These are phyloP conservation scores for Petrocephalus microphthalmus DNA, from an alignment of 2,113 vertebrate genomes.

Conservation along the genomic window DNA sequence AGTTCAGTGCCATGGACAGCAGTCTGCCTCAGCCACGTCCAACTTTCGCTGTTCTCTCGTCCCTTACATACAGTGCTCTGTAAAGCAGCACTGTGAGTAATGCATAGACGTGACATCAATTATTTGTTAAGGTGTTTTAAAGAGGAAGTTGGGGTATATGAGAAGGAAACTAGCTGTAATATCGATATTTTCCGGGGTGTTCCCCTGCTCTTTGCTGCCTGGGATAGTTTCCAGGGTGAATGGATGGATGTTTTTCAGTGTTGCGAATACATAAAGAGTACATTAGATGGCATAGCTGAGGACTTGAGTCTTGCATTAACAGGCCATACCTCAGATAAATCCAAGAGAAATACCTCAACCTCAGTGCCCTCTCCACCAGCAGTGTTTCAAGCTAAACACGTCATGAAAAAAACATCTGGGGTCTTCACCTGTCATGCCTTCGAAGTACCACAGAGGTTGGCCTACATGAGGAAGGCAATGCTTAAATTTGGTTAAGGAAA, in stretches of 20 bases:
- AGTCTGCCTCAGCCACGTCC: background rate
- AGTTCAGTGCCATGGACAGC: background rate
- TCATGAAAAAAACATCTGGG: background rate
- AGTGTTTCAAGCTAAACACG: background rate
- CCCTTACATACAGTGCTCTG: background rate
- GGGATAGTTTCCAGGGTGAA: background rate
- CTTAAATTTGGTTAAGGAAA: background rate
- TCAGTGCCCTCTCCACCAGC: background rate
- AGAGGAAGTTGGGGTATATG: background rate
- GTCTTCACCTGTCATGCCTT: background rate
- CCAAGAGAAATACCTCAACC: background rate
- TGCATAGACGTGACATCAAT: background rate
- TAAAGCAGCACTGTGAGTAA: background rate
- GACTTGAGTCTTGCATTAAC: background rate
- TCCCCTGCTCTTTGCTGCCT: background rate
- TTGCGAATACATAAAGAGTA: background rate
- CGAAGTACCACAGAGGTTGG: background rate
- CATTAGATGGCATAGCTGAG: background rate
- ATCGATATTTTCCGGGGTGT: background rate
- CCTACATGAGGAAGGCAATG: background rate
- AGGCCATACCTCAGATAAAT: background rate
- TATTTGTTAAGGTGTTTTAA: background rate
- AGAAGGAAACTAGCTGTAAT: background rate
- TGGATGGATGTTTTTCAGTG: background rate
- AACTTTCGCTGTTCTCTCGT: background rate